Evolutionary conservation across 2,888 invertebrate species (phyloP).

Genomic region (Plebejus melissa): DNA sequence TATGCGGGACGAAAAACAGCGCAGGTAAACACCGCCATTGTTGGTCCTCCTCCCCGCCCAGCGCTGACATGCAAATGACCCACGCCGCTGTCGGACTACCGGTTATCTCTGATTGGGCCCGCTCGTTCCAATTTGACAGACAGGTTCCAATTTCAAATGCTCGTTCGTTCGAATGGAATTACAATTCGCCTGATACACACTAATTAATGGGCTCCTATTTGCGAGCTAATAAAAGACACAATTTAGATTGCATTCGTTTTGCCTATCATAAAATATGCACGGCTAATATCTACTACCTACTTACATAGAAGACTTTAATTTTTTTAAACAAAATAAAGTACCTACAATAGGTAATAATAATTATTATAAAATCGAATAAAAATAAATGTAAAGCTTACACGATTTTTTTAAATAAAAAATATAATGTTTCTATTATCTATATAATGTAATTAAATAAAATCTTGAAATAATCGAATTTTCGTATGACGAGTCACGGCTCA

Average conservation of each 20-base stretch:
- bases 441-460: not conserved
- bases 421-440: not conserved
- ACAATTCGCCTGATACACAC: slow-evolving; percentile 8
- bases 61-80: slow-evolving; percentile 75
- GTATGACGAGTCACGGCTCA: not conserved
- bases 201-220: slow-evolving; percentile 22
- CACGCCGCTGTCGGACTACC: slow-evolving; percentile 62
- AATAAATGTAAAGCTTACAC: not conserved
- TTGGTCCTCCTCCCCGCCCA: slow-evolving; percentile 43
- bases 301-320: not conserved
- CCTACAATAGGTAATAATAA: too few relatives aligned
- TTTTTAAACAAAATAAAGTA: not conserved
- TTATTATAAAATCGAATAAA: too few relatives aligned
- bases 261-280: slow-evolving; percentile 15
- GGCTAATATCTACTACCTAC: not conserved
- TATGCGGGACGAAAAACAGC: not conserved
- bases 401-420: not conserved
- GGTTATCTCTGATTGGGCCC: slow-evolving; percentile 76
- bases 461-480: not conserved
- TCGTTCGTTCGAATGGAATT: slow-evolving; percentile 42
- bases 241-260: slow-evolving; percentile 21
- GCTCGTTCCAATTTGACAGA: slow-evolving; percentile 72
- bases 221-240: not conserved
- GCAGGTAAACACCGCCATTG: slow-evolving; percentile 47
- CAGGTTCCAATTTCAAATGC: slow-evolving; percentile 65